Evolutionary conservation across 2,797 vertebrate genomes (phyloP).

Genomic region (Carcharodon carcharias): DNA sequence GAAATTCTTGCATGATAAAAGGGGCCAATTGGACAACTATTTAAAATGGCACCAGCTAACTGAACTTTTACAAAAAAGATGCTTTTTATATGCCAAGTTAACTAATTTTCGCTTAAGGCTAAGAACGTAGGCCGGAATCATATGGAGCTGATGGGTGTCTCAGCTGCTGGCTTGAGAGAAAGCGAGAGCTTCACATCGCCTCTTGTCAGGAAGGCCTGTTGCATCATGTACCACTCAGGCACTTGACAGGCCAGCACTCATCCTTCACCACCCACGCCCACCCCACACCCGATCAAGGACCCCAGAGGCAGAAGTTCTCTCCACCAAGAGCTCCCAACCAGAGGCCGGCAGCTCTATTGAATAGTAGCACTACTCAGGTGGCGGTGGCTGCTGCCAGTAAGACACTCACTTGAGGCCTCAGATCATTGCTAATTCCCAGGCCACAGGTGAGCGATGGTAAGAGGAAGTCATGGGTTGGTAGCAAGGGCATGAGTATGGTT

Average conservation of each 20-base stretch:
- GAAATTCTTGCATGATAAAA: not conserved
- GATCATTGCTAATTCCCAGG: too few species aligned
- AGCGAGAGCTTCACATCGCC: too few species aligned
- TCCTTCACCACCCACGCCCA: too few species aligned
- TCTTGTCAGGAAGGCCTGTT: not conserved
- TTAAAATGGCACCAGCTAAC: not conserved
- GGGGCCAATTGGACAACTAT: not conserved
- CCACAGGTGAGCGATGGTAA: too few species aligned
- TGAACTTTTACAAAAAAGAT: not conserved
- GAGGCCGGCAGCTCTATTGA: not conserved
- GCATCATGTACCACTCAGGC: not conserved
- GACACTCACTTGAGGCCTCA: not conserved
- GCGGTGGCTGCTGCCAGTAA: not conserved
- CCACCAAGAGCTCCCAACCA: not conserved
- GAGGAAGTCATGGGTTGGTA: too few species aligned
- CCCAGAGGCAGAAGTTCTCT: not conserved
- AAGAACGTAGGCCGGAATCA: not conserved
- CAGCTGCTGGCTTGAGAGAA: not conserved
- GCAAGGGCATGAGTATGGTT: too few species aligned
- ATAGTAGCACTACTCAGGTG: not conserved
- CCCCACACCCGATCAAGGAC: not conserved
- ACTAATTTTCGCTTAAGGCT: not conserved
- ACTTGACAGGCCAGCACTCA: not conserved
- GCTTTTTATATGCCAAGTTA: not conserved
- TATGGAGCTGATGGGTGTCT: not conserved